Evolutionary conservation across 2,888 invertebrate genomes (phyloP), one percentile per base, ranked within the genome.

Genomic region (Amitus sp.): DNA sequence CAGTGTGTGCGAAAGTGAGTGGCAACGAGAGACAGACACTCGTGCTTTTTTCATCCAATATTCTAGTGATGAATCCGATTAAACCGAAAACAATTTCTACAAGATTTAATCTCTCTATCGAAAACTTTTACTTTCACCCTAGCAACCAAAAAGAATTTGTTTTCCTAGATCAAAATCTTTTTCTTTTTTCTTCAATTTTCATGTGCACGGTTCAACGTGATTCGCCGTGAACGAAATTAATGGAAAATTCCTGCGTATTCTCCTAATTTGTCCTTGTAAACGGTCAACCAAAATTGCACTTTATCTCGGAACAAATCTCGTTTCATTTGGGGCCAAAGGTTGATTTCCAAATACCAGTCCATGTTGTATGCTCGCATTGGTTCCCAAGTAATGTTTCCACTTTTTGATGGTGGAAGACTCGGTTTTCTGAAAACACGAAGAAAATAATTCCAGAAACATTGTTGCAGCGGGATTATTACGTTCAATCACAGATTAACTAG

Each of bases 271-370:
- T 72, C 47, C 53, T 69, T 76, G 54, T 85, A 85, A 20, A 85
- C 55, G 52, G 77, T 73, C 39, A 83, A 78, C 86, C 86, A 86
- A 12, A 85, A 82, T 1, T 77, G 74, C 0, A 82, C 62, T 23
- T 83, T 77, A 0, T 82, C 79, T 19, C 70, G 68, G n/a, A 83
- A 73, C 1, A 83, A 66, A 27, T 75, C 71, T 1, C 69, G 69
- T 3, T 77, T 77, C 66, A 82, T 68, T 3, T 74, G 70, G 19
- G 79, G 68, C 1, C 74, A 67, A 9, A 80, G 66, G 45, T 82
- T 74, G 2, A 86, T 76, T 7, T 76, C 71, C 45, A 85, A 66
- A 47, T 82, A 85, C 52, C 83, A 82, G 37, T 71, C 70, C 5
- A 74, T 73, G 2, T 23, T 17, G 2, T 10, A 30, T 9, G 30